Base-by-base conservation (phyloP, 2,888 invertebrate species). In the Yponomeuta evonymella region DNA sequence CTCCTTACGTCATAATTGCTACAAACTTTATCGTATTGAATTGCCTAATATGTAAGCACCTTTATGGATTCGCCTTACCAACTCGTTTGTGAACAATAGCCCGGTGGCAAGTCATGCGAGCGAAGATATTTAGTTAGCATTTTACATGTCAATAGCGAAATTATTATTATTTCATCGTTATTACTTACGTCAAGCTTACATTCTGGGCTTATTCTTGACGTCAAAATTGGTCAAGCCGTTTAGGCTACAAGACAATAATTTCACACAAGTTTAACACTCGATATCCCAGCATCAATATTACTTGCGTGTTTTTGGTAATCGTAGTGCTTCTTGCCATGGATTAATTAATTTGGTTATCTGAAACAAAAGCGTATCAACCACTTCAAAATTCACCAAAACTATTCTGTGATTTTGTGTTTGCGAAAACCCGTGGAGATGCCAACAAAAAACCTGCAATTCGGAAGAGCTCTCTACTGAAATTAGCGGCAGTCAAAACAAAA, bases 71-170 rank as follows among this genome's bases (percentile, higher is more conserved):
- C 76, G 76, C 78, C 77, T 75, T 75, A 74, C 77, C 74, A 76
- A 78, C 80, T 81, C 75, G 78, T 81, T 79, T 78, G 74, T 76
- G 81, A 83, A 86, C 85, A 86, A 86, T 86, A 77, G 85, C 75
- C 80, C 81, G 23, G 81, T 82, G 81, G 83, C 43, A 63, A 63
- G 81, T 82, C 77, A 78, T 79, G 77, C 78, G 74, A 78, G 80
- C 77, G 79, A 72, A 77, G 76, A 23, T 68, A 81, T 83, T 85
- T 80, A 78, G 79, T 83, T 83, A 72, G 72, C 73, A 72, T 73
- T 67, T 70, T 43, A 71, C 72, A 70, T 71, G 71, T 67, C 62
- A 65, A 69, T 70, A 67, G 69, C 65, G 73, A 62, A 51, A 69
- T 66, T 62, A 58, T 64, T 43, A 58, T 58, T 12, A 15, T 58